These are phyloP conservation scores for Canis aureus DNA, from an alignment of 2,113 vertebrate species.

Conservation along the genomic window DNA sequence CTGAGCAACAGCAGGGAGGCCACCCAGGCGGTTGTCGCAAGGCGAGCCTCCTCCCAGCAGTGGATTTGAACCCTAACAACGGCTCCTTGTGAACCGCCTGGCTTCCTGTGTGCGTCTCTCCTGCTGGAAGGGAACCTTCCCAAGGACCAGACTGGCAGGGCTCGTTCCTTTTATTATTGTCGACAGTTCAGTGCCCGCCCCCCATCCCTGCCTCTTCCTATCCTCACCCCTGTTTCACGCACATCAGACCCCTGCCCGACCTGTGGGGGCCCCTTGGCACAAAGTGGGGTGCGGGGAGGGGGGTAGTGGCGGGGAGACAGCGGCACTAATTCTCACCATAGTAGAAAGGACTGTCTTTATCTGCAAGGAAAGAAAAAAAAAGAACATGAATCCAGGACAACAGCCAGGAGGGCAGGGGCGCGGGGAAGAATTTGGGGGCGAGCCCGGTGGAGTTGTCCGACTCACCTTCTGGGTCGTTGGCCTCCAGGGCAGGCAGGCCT, in stretches of 20 bases:
- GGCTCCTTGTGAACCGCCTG: not conserved
- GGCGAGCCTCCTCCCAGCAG: not conserved
- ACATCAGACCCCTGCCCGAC: not conserved
- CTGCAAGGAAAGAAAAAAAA: constrained; percentile 63
- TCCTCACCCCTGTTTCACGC: not conserved
- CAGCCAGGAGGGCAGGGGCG: not conserved
- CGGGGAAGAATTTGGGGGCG: not conserved
- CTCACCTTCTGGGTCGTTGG: constrained; percentile 78
- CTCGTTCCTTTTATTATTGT: not conserved
- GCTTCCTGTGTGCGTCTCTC: not conserved
- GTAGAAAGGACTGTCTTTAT: constrained; percentile 79
- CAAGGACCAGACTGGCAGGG: not conserved
- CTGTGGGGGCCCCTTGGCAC: not conserved
- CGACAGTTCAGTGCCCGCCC: no score
- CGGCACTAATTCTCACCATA: constrained; percentile 76
- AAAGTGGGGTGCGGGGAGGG: not conserved
- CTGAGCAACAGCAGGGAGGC: not conserved
- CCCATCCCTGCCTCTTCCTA: not conserved
- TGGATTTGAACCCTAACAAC: not conserved
- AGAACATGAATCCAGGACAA: not conserved
- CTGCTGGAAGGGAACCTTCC: not conserved
- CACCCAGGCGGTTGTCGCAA: no score
- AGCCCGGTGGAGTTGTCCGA: not conserved
- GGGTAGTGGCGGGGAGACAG: accelerated
- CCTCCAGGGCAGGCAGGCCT: constrained; percentile 72